Evolutionary conservation across 2,113 vertebrate species (phyloP), one percentile per base, ranked within the genome.

Genomic region (Indicator maculatus): DNA sequence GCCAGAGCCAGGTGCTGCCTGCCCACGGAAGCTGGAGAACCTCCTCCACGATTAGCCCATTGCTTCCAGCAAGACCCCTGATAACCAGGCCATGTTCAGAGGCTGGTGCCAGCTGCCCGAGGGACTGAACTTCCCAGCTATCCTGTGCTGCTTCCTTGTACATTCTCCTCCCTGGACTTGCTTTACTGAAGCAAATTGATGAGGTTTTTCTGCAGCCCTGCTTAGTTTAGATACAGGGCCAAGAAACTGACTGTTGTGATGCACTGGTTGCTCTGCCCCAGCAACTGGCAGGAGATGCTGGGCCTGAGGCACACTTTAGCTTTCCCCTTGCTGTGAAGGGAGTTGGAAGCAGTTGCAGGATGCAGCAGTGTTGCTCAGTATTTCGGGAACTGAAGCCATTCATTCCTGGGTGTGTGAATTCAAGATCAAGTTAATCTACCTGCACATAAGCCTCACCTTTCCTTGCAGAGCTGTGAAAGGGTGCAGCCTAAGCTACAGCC

Each of bases 1-100:
- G 58, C 56, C 85, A 86, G 75, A 63, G 23, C 31, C 50, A 31
- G 39, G 75, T n/a, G 39, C 64, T 71, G 16, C 26, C 24, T 30
- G 59, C n/a, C 41, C 5, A 1, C 26, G 6, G 50, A 53, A 63
- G 31, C 12, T 36, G 26, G 23, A 33, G 39, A 6, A 26, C 31
- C 33, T 72, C 47, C 61, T 65, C 76, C 31, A 4, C 15, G 5
- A 41, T 67, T 18, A 82, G 58, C 19, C 41, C 11, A 1, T 1
- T 53, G 28, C 28, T 83, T 69, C 84, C 75, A 66, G 36, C 2
- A 2, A 73, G 39, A 75, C 38, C 16, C 11, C 58, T 72, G 58
- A 9, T 0, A 67, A 19, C 50, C 67, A 38, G 70, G 7, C 20
- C 0, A 0, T 9, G 20, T 50, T 53, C 5, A 4, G 65, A 63